phyloP scores from a whole-genome alignment of 1,140 invertebrate genomes.

The Drosophila mayri region DNA sequence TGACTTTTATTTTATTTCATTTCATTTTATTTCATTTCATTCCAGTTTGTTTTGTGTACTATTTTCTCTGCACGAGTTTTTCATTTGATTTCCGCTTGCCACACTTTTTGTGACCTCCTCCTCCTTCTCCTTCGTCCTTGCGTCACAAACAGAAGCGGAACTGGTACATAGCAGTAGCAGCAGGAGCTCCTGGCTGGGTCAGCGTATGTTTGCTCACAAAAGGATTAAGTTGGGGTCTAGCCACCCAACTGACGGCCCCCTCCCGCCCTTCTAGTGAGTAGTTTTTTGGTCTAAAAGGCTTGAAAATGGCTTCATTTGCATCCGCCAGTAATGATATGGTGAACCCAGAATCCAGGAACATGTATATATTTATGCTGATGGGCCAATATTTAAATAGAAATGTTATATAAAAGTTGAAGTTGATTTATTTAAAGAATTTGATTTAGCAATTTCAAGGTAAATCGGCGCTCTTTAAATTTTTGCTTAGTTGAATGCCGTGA shows the following conservation, averaged over 20 bases:
- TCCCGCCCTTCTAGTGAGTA: constrained; percentile 8
- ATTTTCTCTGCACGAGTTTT: constrained; percentile 67
- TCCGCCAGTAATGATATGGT: constrained; percentile 52
- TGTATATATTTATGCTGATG: constrained; percentile 33
- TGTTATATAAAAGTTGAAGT: background rate
- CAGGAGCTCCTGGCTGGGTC: constrained; percentile 15
- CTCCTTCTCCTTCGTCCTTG: background rate
- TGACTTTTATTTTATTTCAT: constrained; percentile 49
- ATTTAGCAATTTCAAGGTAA: too few species aligned
- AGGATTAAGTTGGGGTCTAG: constrained; percentile 67
- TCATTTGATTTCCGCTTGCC: constrained; percentile 79
- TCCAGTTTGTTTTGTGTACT: constrained; percentile 33
- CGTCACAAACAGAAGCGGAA: constrained; percentile 19
- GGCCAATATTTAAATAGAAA: background rate
- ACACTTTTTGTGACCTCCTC: constrained; percentile 60
- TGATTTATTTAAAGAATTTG: background rate
- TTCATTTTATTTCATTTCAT: constrained; percentile 16
- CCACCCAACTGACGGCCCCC: too few species aligned
- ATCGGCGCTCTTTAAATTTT: too few species aligned
- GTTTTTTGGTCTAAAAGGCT: constrained; percentile 29
- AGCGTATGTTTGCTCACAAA: constrained; percentile 74
- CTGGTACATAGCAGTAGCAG: constrained; percentile 8
- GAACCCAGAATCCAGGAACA: constrained; percentile 9
- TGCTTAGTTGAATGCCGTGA: too few species aligned
- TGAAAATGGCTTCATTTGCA: constrained; percentile 70